A percentile compares a stretch with the other conserved stretches of the same genome.
Conservation (phyloP, 2,888 invertebrate species). For the Linnaemya tessellans region DNA sequence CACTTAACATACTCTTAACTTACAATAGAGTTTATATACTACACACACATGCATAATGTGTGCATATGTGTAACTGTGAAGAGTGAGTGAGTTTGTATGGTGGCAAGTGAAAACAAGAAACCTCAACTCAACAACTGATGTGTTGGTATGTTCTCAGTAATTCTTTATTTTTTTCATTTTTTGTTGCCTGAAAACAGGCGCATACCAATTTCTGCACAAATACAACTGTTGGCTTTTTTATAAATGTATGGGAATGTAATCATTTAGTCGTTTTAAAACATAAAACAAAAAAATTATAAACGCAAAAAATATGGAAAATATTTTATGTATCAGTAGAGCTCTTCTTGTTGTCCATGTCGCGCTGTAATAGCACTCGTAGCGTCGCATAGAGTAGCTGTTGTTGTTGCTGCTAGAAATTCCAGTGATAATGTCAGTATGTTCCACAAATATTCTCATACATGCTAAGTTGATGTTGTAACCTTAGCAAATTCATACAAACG, state of each 20-base stretch:
- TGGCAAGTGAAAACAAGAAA: slow-evolving; percentile 58
- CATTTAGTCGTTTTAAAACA: slow-evolving; percentile 33
- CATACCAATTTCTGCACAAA: slow-evolving; percentile 63
- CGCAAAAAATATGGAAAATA: slow-evolving; percentile 55
- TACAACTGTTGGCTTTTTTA: slow-evolving; percentile 27
- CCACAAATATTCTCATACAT: slow-evolving; percentile 1
- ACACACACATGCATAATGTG: slow-evolving; percentile 53
- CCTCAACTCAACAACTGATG: slow-evolving; percentile 67
- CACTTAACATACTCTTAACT: slow-evolving; percentile 70
- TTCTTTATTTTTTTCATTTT: slow-evolving; percentile 35
- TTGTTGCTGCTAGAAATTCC: slow-evolving; percentile 29
- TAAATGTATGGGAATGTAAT: slow-evolving; percentile 3
- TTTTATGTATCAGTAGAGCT: slow-evolving; percentile 25
- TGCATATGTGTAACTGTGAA: slow-evolving; percentile 10
- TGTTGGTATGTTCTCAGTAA: slow-evolving; percentile 58
- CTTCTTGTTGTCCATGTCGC: slow-evolving; percentile 5
- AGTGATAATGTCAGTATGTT: slow-evolving; percentile 27
- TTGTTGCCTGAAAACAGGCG: slow-evolving; percentile 50
- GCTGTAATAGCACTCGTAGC: slow-evolving; percentile 18
- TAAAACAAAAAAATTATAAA: slow-evolving; percentile 40
- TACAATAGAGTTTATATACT: slow-evolving; percentile 65
- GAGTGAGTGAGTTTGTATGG: slow-evolving; percentile 32
- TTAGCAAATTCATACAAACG: slow-evolving; percentile 29
- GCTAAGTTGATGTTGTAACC: slow-evolving; percentile 51
- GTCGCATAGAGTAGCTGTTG: background rate